These are phyloP conservation scores for Chloebia gouldiae DNA, from an alignment of 2,113 vertebrate species.

Conservation along the genomic window DNA sequence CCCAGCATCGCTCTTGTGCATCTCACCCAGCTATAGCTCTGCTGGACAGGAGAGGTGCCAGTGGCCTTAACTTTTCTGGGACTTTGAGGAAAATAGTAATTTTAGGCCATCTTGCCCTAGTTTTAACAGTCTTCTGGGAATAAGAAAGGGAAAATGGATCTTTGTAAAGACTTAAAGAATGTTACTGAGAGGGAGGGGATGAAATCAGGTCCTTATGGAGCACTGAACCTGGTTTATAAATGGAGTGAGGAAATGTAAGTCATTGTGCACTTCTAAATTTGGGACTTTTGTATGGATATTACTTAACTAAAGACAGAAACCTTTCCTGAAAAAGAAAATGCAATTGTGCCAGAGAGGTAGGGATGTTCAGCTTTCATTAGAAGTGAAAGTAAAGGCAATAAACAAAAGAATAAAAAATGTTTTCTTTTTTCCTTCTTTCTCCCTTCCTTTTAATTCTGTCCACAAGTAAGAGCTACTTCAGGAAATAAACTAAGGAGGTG, in stretches of 20 bases:
- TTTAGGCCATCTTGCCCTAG: slow-evolving; percentile 59
- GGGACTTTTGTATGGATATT: slow-evolving; percentile 43
- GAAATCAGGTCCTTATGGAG: slow-evolving; percentile 23
- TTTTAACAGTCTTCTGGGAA: slow-evolving; percentile 63
- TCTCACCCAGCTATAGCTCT: not conserved
- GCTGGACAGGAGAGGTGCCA: not conserved
- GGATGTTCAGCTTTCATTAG: not conserved
- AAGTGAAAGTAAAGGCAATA: not conserved
- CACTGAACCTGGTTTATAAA: slow-evolving; percentile 43
- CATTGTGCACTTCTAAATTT: slow-evolving; percentile 38
- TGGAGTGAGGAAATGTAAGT: slow-evolving; percentile 28
- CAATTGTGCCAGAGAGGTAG: not conserved
- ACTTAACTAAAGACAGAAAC: slow-evolving; percentile 33
- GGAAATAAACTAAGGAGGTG: not conserved
- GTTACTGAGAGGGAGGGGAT: slow-evolving; percentile 15
- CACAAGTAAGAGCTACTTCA: not conserved
- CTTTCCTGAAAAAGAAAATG: slow-evolving; percentile 24
- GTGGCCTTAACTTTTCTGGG: slow-evolving; percentile 17
- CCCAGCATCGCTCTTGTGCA: accelerated
- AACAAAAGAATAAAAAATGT: not conserved
- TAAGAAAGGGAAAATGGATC: slow-evolving; percentile 57
- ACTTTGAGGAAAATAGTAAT: slow-evolving; percentile 58
- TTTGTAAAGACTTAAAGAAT: slow-evolving; percentile 50
- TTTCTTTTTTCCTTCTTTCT: not conserved
- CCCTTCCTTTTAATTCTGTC: not conserved